These are phyloP conservation scores for Triplophysa bombifrons DNA, from an alignment of 2,797 vertebrate genomes.

Conservation along the genomic window DNA sequence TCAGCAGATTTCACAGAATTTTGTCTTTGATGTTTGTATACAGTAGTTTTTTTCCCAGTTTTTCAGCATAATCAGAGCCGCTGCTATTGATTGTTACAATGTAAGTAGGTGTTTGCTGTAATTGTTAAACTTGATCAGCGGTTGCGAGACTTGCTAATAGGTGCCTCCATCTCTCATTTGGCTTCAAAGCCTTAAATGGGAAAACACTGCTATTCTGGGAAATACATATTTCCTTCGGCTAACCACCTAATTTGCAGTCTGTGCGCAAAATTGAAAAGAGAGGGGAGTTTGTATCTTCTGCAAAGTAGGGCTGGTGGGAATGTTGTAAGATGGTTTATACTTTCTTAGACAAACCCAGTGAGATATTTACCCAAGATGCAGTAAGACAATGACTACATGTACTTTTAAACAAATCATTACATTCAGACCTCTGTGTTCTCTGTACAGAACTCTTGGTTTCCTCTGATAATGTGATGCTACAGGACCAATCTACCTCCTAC, in stretches of 20 bases:
- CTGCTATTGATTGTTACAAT: slow-evolving; percentile 33
- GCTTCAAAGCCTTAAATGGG: slow-evolving; percentile 11
- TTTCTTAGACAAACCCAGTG: not conserved
- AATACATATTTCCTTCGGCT: slow-evolving; percentile 29
- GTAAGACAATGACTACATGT: not conserved
- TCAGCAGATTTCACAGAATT: slow-evolving; percentile 3
- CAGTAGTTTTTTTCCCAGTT: slow-evolving; percentile 2
- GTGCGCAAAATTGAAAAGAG: not conserved
- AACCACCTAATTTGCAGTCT: slow-evolving; percentile 2
- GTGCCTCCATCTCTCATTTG: slow-evolving; percentile 21
- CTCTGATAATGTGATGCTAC: slow-evolving; percentile 4
- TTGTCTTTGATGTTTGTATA: slow-evolving; percentile 28
- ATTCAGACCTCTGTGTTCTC: not conserved
- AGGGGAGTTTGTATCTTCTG: slow-evolving; percentile 8
- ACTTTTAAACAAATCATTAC: slow-evolving; percentile 15
- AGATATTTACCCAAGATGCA: slow-evolving; percentile 15
- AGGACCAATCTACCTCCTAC: slow-evolving; percentile 16
- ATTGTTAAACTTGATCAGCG: slow-evolving; percentile 35
- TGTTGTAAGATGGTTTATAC: not conserved
- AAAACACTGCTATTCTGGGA: slow-evolving; percentile 38
- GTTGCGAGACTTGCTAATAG: slow-evolving; percentile 32
- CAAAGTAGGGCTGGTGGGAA: not conserved
- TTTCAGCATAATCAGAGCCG: slow-evolving; percentile 5
- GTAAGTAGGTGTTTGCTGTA: slow-evolving; percentile 33
- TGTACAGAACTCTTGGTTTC: not conserved